Base-by-base conservation (phyloP, 2,797 vertebrate genomes). In the Lemur catta region DNA sequence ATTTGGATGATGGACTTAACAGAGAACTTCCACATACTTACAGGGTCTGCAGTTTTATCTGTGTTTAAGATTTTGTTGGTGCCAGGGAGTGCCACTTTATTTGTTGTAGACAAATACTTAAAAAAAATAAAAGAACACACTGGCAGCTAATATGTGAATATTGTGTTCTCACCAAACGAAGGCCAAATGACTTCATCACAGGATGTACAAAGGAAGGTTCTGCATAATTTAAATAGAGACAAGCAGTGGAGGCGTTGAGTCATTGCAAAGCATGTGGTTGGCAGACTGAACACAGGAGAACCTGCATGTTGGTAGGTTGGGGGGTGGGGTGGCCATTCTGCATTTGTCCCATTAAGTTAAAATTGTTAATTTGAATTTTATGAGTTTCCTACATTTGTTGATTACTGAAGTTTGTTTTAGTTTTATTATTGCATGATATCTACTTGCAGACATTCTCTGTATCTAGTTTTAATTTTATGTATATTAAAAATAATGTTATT, bases 151-250 rank as follows among this genome's bases (percentile, higher is more conserved):
- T 57, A 75, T 7, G 30, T 71, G 84, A 90, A 63, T 38, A 11
- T 59, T 76, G 84, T 84, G 12, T 87, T 90, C 59, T 94, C 82
- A 78, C 28, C 50, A 91, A 91, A 14, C 67, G 61, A 85, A 81
- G 89, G 95, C 85, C 59, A 86, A n/a, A 84, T 96, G 57, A 90
- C 79, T 93, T 93, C 57, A 33, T 80, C 65, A 74, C 59, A 87
- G 69, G 75, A 52, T 55, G 22, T 63, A 78, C 8, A 38, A 72
- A 95, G 48, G 85, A 95, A 71, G 26, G 59, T 43, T 87, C 41
- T 91, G 59, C 3, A 0, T 75, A 26, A 69, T 63, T 63, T 81
- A 67, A 71, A 52, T 33, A 52, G 41, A 88, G 48, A 61, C 81
- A 63, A 48, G 41, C 67, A 2, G 17, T 57, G 26, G 80, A 55